Evolutionary conservation across 2,797 vertebrate species (phyloP).

Genomic region (Lepus oiostolus): DNA sequence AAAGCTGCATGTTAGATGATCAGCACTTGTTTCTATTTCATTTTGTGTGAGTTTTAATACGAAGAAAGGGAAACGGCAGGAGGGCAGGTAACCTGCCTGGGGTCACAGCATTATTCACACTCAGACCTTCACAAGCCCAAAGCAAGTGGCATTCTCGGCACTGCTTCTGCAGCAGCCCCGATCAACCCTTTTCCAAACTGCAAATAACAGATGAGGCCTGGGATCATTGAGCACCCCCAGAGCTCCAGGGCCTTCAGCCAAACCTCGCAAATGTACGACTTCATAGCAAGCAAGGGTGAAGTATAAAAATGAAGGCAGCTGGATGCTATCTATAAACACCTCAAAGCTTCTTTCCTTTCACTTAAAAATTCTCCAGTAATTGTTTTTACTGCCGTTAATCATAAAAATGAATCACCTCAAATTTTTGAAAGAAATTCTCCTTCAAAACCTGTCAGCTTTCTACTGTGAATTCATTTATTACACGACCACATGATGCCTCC

Average conservation of each 20-base stretch:
- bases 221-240: neutral
- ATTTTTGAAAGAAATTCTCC: constrained; percentile 87
- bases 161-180: neutral
- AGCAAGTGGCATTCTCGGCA: neutral
- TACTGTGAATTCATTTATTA: constrained; percentile 87
- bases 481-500: constrained; percentile 84
- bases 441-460: constrained; percentile 86
- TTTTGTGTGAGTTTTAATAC: neutral
- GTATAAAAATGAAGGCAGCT: constrained; percentile 75
- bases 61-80: neutral
- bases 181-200: neutral
- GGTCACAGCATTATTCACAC: neutral
- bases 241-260: constrained; percentile 26
- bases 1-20: neutral
- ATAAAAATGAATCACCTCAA: constrained; percentile 89
- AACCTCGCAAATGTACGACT: neutral
- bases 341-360: constrained; percentile 78
- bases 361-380: constrained; percentile 85
- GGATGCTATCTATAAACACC: constrained; percentile 77
- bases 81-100: neutral
- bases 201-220: neutral
- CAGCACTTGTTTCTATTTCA: neutral
- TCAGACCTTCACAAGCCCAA: neutral
- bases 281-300: constrained; percentile 55
- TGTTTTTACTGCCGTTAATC: constrained; percentile 87